Base-by-base conservation (phyloP, 2,797 vertebrate genomes). In the Melopsittacus undulatus region DNA sequence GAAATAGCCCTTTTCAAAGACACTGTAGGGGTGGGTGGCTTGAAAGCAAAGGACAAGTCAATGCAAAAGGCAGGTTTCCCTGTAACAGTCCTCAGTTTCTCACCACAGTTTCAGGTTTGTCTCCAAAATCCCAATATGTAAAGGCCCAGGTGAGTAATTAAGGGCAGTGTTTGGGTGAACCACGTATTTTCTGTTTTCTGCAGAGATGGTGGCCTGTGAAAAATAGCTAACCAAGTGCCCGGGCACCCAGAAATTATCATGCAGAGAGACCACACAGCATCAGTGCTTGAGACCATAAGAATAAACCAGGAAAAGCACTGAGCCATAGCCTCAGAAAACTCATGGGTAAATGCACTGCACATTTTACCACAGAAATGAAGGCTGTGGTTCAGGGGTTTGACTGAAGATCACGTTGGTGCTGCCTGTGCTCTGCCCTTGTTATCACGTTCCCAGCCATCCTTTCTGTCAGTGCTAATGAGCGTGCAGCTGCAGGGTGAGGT, bases 191-290 rank as follows among this genome's bases (percentile, higher is more conserved):
- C 7, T 51, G 1, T 79, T 84, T 91, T 67, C 69, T n/a, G 2
- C 38, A 62, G 52, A 73, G 29, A 36, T 43, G 14, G 49, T 48
- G 42, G 19, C 52, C 81, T 61, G 57, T n/a, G 10, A 36, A 42
- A 74, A 66, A 74, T n/a, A 56, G 34, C 38, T 85, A 46, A 66
- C 32, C 3, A 7, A 79, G 75, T 29, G n/a, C 42, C 40, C 12
- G 13, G 49, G 27, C 61, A 38, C 29, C 20, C 45, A 51, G 40
- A 43, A 68, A 67, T 10, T 1, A 0, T 22, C 20, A 17, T 23
- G 42, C 16, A 45, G 32, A 62, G 48, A 63, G 34, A 34, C n/a
- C 0, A 0, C 21, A 29, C 27, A 7, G 3, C 0, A 0, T 42
- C 11, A 2, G 52, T 66, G 73, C 57, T 75, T 30, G 52, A 67